A percentile compares a stretch with the other conserved stretches of the same genome.
phyloP scores from a whole-genome alignment of 2,888 invertebrate genomes.

The Drosophila fulvimacula region DNA sequence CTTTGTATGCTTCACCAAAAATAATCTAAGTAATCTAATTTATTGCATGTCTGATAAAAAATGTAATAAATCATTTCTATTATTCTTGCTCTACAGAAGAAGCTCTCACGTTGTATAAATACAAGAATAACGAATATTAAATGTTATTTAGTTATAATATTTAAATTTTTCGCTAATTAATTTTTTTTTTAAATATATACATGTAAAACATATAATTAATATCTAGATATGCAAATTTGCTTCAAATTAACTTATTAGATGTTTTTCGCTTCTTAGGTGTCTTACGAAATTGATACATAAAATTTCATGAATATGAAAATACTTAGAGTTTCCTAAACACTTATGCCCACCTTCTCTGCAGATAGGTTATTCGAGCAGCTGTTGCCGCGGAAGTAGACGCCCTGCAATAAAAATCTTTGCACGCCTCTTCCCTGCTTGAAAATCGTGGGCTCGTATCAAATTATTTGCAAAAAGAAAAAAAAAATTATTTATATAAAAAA shows the following conservation, averaged over 20 bases:
- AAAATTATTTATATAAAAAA: too few relatives aligned
- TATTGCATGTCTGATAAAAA: too few relatives aligned
- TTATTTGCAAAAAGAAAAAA: conserved; percentile 56
- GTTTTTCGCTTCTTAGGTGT: neutral
- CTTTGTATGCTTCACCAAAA: too few relatives aligned
- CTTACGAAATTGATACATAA: neutral
- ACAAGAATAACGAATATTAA: too few relatives aligned
- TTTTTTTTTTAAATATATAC: too few relatives aligned
- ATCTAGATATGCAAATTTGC: neutral
- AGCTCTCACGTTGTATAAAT: too few relatives aligned
- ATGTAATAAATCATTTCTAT: too few relatives aligned
- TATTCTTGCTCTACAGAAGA: too few relatives aligned
- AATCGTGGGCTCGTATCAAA: conserved; percentile 66
- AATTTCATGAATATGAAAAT: neutral
- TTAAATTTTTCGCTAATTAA: too few relatives aligned
- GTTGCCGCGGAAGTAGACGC: conserved; percentile 74
- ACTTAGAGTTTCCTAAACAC: neutral
- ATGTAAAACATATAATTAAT: too few relatives aligned
- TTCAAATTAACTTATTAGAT: neutral
- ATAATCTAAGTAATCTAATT: too few relatives aligned
- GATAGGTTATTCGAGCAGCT: conserved; percentile 47
- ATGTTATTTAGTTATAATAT: too few relatives aligned
- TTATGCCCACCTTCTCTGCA: conserved; percentile 3
- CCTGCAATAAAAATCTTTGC: conserved; percentile 63
- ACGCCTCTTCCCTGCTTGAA: conserved; percentile 3